A percentile compares a stretch with the other conserved stretches of the same genome.
These are phyloP conservation scores for Tauraco erythrolophus DNA, from an alignment of 2,113 vertebrate genomes.

Conservation along the genomic window DNA sequence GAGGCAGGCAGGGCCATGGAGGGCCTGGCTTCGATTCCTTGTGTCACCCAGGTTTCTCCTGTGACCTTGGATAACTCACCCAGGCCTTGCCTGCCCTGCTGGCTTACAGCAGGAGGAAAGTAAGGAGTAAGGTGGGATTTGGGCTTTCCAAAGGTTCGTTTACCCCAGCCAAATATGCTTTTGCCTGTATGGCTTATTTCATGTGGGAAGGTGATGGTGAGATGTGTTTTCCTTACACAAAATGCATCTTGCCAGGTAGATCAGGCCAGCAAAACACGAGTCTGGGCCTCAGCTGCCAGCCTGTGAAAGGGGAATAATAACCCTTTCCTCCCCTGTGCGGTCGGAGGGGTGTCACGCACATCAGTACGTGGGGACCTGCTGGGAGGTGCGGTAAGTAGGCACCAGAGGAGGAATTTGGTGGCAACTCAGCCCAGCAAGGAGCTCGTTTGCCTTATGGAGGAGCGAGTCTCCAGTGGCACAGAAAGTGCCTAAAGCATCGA, in stretches of 20 bases:
- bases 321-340: accelerated
- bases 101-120: neutral
- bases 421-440: neutral
- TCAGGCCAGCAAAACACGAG: neutral
- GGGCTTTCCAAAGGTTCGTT: neutral
- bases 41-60: neutral
- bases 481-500: neutral
- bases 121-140: neutral
- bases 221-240: neutral
- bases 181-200: neutral
- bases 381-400: neutral
- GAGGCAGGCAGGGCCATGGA: accelerated
- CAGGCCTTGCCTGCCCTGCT: neutral
- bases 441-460: neutral
- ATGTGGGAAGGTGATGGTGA: neutral
- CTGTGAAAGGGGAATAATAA: neutral
- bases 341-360: accelerated
- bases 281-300: neutral
- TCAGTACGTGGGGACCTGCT: accelerated
- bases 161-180: neutral
- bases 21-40: neutral
- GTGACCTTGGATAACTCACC: neutral
- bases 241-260: neutral
- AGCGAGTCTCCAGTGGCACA: neutral
- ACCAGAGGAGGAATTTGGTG: neutral